Conservation (phyloP, 2,113 vertebrate genomes). For the Lanius ludovicianus region DNA sequence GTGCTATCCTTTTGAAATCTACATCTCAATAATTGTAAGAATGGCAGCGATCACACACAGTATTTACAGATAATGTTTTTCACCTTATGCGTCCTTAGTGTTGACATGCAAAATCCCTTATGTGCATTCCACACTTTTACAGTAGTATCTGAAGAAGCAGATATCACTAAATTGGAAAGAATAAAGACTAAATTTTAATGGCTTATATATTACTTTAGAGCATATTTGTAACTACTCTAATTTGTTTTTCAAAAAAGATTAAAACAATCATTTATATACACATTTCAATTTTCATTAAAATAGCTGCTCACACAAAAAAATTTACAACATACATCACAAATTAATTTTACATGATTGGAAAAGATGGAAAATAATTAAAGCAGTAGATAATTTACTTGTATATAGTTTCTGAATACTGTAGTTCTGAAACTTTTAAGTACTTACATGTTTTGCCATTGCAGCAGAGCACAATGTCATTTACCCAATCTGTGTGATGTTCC, state of each 20-base stretch:
- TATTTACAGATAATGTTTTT: constrained; percentile 8
- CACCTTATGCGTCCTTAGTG: constrained; percentile 96
- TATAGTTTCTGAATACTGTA: background rate
- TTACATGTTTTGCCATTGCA: constrained; percentile 98
- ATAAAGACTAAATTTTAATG: constrained; percentile 26
- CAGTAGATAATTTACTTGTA: background rate
- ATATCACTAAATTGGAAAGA: constrained; percentile 86
- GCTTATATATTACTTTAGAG: background rate
- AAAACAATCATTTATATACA: background rate
- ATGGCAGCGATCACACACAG: background rate
- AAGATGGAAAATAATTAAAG: background rate
- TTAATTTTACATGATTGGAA: background rate
- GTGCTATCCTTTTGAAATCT: background rate
- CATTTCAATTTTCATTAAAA: background rate
- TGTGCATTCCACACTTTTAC: constrained; percentile 99
- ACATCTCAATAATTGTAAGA: background rate
- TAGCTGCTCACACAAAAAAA: background rate
- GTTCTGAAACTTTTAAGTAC: constrained; percentile 61
- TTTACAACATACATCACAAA: background rate
- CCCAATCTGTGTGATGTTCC: constrained; percentile 99
- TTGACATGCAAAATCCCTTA: constrained; percentile 99
- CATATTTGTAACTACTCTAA: background rate
- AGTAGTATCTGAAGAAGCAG: constrained; percentile 96
- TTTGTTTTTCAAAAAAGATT: background rate
- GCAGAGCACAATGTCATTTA: constrained; percentile 97